These are phyloP conservation scores for Bombyx mori DNA, from an alignment of 1,140 invertebrate genomes.

Conservation along the genomic window DNA sequence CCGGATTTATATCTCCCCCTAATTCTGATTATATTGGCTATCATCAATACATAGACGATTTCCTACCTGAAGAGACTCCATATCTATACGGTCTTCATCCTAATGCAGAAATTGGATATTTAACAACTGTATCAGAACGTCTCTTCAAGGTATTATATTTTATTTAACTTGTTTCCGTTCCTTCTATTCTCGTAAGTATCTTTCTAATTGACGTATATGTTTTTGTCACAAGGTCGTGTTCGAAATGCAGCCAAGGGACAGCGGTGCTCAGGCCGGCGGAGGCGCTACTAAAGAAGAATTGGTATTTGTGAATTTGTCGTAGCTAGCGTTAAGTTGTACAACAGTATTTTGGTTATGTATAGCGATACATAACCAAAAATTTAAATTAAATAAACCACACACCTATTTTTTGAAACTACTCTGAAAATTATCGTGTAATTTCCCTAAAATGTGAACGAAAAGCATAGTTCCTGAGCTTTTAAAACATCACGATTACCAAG, in stretches of 20 bases:
- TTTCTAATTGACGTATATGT: neutral
- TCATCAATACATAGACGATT: constrained; percentile 92
- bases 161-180: neutral
- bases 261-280: constrained; percentile 76
- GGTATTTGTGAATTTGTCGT: constrained; percentile 51
- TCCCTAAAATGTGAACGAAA: neutral
- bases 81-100: constrained; percentile 93
- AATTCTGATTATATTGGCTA: constrained; percentile 90
- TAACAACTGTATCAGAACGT: constrained; percentile 88
- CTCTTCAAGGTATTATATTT: constrained; percentile 76
- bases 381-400: too few species aligned
- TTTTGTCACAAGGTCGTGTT: constrained; percentile 77
- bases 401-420: too few species aligned
- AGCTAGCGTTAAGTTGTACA: too few species aligned
- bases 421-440: neutral
- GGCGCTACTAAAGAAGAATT: constrained; percentile 86
- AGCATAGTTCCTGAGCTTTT: neutral
- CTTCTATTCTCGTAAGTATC: neutral
- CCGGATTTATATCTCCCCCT: constrained; percentile 86
- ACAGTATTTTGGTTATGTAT: too few species aligned
- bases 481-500: neutral
- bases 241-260: constrained; percentile 91
- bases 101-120: constrained; percentile 95
- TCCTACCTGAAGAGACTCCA: constrained; percentile 89
- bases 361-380: too few species aligned